These are phyloP conservation scores for Tanypteryx hageni DNA, from an alignment of 2,888 invertebrate species.

Conservation along the genomic window DNA sequence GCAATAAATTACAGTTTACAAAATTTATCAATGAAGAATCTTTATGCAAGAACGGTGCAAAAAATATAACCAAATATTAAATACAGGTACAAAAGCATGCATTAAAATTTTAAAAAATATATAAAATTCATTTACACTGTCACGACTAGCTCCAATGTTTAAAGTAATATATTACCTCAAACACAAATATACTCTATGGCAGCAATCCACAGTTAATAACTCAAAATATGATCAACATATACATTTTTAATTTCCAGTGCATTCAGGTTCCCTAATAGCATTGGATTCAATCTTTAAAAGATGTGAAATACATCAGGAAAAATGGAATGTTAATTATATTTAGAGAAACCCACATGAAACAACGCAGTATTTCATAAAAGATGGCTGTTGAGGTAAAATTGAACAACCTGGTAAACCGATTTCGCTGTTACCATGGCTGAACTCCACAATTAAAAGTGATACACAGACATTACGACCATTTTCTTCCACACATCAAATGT, in stretches of 20 bases:
- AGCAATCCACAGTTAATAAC: slow-evolving; percentile 43
- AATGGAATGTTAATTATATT: slow-evolving; percentile 48
- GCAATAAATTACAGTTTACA: slow-evolving; percentile 64
- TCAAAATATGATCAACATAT: slow-evolving; percentile 45
- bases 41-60: slow-evolving; percentile 59
- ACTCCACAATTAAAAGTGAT: slow-evolving; percentile 47
- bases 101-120: slow-evolving; percentile 60
- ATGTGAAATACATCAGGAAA: slow-evolving; percentile 54
- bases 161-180: slow-evolving; percentile 53
- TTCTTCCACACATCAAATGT: slow-evolving; percentile 33
- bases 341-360: slow-evolving; percentile 26
- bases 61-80: slow-evolving; percentile 42
- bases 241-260: slow-evolving; percentile 32
- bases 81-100: slow-evolving; percentile 63
- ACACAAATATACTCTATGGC: slow-evolving; percentile 45
- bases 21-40: slow-evolving; percentile 52
- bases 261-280: slow-evolving; percentile 22
- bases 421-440: slow-evolving; percentile 34
- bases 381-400: slow-evolving; percentile 31
- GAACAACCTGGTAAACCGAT: slow-evolving; percentile 27
- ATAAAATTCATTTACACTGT: slow-evolving; percentile 53
- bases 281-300: slow-evolving; percentile 27
- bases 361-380: slow-evolving; percentile 27
- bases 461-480: slow-evolving; percentile 36
- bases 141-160: slow-evolving; percentile 53